Evolutionary conservation across 2,797 vertebrate species (phyloP), one percentile per base, ranked within the genome.

Genomic region (Clarias fuscus): DNA sequence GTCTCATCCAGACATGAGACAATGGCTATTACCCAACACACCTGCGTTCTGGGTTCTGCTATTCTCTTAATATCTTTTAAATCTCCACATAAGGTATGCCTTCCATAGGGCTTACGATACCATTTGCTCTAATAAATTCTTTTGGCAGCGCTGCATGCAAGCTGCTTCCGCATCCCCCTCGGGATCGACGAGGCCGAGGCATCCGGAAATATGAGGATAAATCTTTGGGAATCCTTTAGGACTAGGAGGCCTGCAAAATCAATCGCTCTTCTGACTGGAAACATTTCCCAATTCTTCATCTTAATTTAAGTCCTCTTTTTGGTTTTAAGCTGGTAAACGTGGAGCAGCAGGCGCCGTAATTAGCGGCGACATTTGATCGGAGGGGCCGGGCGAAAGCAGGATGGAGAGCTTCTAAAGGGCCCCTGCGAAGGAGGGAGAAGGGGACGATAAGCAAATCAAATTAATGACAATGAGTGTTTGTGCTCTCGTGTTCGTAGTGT

Each of bases 121-220:
- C 95, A 95, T 95, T 96, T 96, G 95, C 95, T 95, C 95, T 96
- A 96, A 96, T 96, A 96, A 96, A 96, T 95, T 96, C 94, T 96
- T 96, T 95, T 96, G 96, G 96, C 95, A 96, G 92, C 87, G 91
- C 87, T 90, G 93, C 92, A 91, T 89, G 93, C 96, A 96, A 96
- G 95, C 96, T 96, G 96, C 94, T 96, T 93, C 93, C 83, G 33
- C 88, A 90, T 92, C 92, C 95, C 94, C 95, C 84, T 14, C 10
- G 77, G 81, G 82, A 79, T 78, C 59, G 85, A 76, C 89, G 91
- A 93, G 86, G 82, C 94, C 92, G 93, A 92, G 93, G 94, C 93
- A 92, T 94, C 94, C 93, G 93, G 91, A 93, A 95, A 95, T 95
- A 95, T 96, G 94, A 96, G 95, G 95, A 96, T 95, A 95, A 95